A percentile compares a stretch with the other conserved stretches of the same genome.
phyloP scores from a whole-genome alignment of 2,113 vertebrate genomes.

The Gulo gulo region DNA sequence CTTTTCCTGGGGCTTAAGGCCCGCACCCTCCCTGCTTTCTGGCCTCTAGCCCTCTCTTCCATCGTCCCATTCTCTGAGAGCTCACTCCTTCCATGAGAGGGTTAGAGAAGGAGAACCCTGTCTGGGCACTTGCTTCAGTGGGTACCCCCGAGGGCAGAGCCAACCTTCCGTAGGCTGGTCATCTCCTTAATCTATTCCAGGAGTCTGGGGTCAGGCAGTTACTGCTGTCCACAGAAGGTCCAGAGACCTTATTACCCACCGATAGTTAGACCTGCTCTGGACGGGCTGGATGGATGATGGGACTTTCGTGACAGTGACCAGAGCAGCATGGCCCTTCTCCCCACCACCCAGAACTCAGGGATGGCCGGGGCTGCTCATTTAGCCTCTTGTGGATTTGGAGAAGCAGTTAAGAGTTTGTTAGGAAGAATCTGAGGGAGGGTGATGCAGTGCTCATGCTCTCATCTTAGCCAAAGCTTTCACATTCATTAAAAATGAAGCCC shows the following conservation, averaged over 20 bases:
- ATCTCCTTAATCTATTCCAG: neutral
- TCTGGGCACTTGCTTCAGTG: neutral
- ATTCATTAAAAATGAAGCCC: conserved; percentile 6
- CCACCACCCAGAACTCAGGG: neutral
- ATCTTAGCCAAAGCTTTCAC: neutral
- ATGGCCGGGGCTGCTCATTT: neutral
- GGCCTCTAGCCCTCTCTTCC: neutral
- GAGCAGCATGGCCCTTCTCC: neutral
- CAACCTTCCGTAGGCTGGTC: neutral
- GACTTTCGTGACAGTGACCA: too few species aligned
- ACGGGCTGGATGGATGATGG: neutral
- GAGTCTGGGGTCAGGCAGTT: neutral
- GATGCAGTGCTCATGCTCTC: neutral
- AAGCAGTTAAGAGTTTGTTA: neutral
- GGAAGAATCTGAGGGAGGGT: neutral
- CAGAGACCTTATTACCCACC: neutral
- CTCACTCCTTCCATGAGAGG: neutral
- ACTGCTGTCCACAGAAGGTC: neutral
- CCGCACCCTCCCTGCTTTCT: neutral
- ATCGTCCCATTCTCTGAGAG: neutral
- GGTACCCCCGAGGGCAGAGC: neutral
- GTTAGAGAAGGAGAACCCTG: neutral
- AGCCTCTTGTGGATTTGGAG: neutral
- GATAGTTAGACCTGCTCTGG: neutral
- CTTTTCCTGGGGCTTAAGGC: neutral